A percentile compares a stretch with the other conserved stretches of the same genome.
These are phyloP conservation scores for Ophion slaviceki DNA, from an alignment of 2,888 invertebrate genomes.

Conservation along the genomic window DNA sequence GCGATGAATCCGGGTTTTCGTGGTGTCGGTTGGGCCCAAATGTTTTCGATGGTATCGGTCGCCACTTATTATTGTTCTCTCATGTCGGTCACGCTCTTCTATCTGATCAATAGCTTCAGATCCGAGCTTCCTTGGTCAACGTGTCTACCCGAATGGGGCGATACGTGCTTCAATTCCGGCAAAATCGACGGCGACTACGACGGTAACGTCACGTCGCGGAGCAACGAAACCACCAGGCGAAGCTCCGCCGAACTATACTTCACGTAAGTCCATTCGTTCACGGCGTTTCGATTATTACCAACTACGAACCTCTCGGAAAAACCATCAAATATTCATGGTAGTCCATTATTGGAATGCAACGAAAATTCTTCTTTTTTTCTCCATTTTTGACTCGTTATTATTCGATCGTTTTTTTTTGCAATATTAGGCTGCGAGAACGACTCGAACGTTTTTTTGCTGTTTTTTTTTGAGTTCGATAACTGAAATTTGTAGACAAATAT, in stretches of 20 bases:
- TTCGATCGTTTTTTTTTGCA: no score
- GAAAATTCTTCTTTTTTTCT: no score
- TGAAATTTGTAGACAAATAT: no score
- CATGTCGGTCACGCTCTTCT: constrained; percentile 84
- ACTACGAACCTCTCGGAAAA: neutral
- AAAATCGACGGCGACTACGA: constrained; percentile 44
- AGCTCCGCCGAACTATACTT: constrained; percentile 81
- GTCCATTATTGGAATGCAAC: no score
- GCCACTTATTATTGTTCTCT: constrained; percentile 84
- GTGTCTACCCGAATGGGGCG: constrained; percentile 81
- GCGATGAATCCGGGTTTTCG: constrained; percentile 89
- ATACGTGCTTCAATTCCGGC: constrained; percentile 76
- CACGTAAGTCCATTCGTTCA: constrained; percentile 71
- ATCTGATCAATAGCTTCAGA: constrained; percentile 83
- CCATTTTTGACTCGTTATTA: no score
- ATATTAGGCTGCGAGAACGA: no score
- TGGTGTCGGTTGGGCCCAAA: constrained; percentile 87
- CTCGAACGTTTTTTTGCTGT: no score
- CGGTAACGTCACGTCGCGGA: constrained; percentile 42
- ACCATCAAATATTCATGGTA: neutral
- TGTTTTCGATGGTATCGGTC: constrained; percentile 83
- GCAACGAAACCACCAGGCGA: constrained; percentile 52
- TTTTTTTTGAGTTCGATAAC: no score
- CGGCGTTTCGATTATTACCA: neutral
- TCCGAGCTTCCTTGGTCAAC: constrained; percentile 84